Evolutionary conservation across 2,113 vertebrate species (phyloP), one percentile per base, ranked within the genome.

Genomic region (Meles meles): DNA sequence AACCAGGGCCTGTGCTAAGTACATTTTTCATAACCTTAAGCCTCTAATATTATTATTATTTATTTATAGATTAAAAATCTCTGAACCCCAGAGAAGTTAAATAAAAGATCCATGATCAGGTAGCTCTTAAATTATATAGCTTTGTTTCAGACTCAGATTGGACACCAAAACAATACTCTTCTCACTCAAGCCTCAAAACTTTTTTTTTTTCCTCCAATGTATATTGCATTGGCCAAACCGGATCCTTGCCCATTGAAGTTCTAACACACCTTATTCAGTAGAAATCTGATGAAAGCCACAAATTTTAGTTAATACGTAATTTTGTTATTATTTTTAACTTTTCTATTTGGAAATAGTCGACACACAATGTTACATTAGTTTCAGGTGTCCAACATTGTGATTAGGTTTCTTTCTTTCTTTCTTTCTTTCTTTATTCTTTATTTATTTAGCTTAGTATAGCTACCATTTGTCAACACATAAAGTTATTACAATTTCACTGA

Each of bases 51-150:
- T 87, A 47, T 94, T 80, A 47, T 47, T 85, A 13, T 92, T 93
- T 92, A 71, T 94, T 87, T 74, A 88, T 12, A 74, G 25, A 88
- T 87, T 67, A n/a, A 83, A 92, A 90, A 89, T 90, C 17, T 74
- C 13, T 80, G 44, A 92, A 77, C 11, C 34, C 79, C 44, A 90
- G 13, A 89, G 63, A 84, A 47, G 23, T 89, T 95, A 91, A 94
- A 83, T 67, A 93, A 96, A 90, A 72, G 0, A 20, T 34, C 14
- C 14, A 25, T 63, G 13, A 25, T 84, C 37, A 88, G 14, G 69
- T 44, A 90, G 65, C 25, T 90, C 61, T 98, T 82, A 95, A 63
- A 52, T 79, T 63, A 57, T 21, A 4, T 42, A n/a, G 13, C 15
- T 91, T 82, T 5, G 3, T 91, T 79, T 59, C 59, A 63, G 23